Conservation (phyloP, 2,113 vertebrate genomes). For the human (Homo sapiens) region DNA sequence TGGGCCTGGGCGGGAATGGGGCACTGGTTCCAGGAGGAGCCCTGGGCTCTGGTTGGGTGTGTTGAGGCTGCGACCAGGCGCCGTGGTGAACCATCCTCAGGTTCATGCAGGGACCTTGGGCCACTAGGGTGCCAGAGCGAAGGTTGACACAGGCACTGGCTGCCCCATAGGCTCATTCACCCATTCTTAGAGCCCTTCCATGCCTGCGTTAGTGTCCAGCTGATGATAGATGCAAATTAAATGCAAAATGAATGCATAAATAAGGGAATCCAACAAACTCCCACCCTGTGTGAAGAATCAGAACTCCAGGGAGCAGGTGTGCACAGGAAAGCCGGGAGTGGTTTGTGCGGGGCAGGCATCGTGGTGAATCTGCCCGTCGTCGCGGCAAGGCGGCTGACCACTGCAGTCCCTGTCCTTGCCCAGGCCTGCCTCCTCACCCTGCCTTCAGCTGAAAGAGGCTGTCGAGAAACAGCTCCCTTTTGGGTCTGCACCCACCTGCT, state of each 20-base stretch:
- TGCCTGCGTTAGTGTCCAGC: neutral
- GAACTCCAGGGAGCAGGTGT: neutral
- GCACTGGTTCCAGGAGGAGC: neutral
- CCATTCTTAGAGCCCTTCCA: neutral
- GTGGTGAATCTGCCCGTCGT: neutral
- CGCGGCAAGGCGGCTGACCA: too few relatives aligned
- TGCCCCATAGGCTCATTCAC: neutral
- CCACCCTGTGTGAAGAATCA: neutral
- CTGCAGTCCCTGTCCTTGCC: neutral
- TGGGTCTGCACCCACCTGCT: neutral
- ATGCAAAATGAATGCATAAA: neutral
- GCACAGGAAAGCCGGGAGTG: neutral
- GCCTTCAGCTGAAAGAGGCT: neutral
- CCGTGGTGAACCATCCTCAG: neutral
- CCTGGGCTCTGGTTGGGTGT: neutral
- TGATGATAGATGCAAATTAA: neutral
- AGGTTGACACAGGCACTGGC: rapidly evolving
- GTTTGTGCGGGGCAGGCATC: too few relatives aligned
- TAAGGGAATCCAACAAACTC: neutral
- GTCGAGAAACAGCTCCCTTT: neutral
- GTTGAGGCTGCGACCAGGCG: neutral
- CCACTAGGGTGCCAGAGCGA: neutral
- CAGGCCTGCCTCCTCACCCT: neutral
- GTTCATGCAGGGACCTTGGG: neutral
- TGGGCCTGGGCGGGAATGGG: neutral